Evolutionary conservation across 2,888 invertebrate species (phyloP).

Genomic region (Encarsia formosa): DNA sequence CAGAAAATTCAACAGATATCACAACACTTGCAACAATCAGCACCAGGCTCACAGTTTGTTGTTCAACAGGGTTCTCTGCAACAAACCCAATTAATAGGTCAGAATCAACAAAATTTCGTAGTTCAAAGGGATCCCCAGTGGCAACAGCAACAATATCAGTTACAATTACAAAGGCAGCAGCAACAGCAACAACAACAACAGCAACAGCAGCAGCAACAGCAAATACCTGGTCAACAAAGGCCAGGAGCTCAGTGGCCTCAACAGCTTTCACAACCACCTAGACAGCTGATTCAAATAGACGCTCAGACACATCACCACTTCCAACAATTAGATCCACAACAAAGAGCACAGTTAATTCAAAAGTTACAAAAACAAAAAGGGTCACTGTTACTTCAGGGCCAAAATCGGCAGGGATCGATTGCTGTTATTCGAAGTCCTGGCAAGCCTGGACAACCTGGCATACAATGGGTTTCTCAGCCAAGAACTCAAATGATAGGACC

Average conservation of each 20-base stretch:
- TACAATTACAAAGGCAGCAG: slow-evolving; percentile 53
- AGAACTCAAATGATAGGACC: slow-evolving; percentile 59
- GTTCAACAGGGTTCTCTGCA: slow-evolving; percentile 50
- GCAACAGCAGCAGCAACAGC: slow-evolving; percentile 58
- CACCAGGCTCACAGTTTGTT: slow-evolving; percentile 46
- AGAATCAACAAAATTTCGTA: slow-evolving; percentile 45
- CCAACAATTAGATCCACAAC: slow-evolving; percentile 77
- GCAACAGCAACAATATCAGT: slow-evolving; percentile 57
- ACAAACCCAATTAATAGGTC: slow-evolving; percentile 45
- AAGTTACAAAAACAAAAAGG: slow-evolving; percentile 67
- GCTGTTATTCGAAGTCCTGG: slow-evolving; percentile 68
- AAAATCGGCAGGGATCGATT: slow-evolving; percentile 57
- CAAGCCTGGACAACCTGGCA: slow-evolving; percentile 57
- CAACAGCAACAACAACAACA: slow-evolving; percentile 54
- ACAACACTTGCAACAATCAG: slow-evolving; percentile 53
- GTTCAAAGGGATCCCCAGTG: slow-evolving; percentile 60
- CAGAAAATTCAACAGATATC: slow-evolving; percentile 53
- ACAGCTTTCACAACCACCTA: slow-evolving; percentile 57
- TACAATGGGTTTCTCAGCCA: slow-evolving; percentile 67
- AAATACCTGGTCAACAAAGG: slow-evolving; percentile 43
- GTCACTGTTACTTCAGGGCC: slow-evolving; percentile 58
- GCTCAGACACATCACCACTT: slow-evolving; percentile 79
- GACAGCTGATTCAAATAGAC: slow-evolving; percentile 75
- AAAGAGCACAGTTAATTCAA: slow-evolving; percentile 74
- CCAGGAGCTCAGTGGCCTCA: slow-evolving; percentile 51